These are phyloP conservation scores for Danaus plexippus DNA, from an alignment of 1,140 invertebrate species.

Conservation along the genomic window DNA sequence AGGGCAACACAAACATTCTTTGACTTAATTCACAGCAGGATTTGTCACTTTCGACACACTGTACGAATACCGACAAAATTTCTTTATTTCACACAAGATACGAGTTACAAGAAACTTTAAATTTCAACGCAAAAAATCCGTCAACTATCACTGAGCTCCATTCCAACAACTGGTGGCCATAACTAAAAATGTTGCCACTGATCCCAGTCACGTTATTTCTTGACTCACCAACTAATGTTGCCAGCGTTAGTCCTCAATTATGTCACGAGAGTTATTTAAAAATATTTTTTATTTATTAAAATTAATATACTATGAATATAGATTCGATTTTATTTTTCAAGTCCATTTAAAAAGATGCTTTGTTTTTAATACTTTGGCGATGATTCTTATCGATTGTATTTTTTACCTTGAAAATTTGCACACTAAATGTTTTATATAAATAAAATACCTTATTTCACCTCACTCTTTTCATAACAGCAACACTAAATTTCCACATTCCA, in stretches of 20 bases:
- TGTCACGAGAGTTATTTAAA: background rate
- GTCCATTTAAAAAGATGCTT: too few species aligned
- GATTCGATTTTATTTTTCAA: too few species aligned
- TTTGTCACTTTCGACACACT: slow-evolving; percentile 40
- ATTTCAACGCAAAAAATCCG: slow-evolving; percentile 50
- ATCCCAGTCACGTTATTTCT: slow-evolving; percentile 52
- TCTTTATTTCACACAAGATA: slow-evolving; percentile 45
- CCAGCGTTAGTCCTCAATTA: slow-evolving; percentile 13
- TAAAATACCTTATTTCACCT: too few species aligned
- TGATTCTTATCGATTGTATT: too few species aligned
- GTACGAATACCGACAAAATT: slow-evolving; percentile 49
- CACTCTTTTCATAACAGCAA: too few species aligned
- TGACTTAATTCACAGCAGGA: slow-evolving; percentile 41
- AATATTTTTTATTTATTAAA: too few species aligned
- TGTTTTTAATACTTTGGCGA: too few species aligned
- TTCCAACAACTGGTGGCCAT: slow-evolving; percentile 62
- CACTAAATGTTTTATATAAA: too few species aligned
- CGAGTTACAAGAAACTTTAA: slow-evolving; percentile 47
- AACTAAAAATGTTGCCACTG: slow-evolving; percentile 62
- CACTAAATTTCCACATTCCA: too few species aligned
- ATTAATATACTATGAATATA: too few species aligned
- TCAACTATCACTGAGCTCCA: slow-evolving; percentile 45
- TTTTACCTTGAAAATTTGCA: too few species aligned
- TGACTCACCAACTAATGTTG: slow-evolving; percentile 43
- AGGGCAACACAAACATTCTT: slow-evolving; percentile 64